phyloP scores from a whole-genome alignment of 2,888 invertebrate species.

The Hecatera dysodea region DNA sequence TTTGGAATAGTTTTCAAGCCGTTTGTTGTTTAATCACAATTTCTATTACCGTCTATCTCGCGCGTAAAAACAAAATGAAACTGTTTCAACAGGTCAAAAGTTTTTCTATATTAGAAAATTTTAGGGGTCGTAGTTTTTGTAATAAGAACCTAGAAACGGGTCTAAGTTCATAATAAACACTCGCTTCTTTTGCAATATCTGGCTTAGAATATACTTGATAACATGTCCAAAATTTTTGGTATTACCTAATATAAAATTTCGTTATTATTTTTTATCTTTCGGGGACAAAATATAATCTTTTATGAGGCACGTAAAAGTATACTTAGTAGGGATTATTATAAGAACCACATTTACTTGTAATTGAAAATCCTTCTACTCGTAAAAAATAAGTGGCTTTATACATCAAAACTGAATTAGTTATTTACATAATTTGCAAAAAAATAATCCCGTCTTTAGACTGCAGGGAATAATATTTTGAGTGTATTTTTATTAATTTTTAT shows the following conservation, averaged over 20 bases:
- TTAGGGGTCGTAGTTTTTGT: neutral
- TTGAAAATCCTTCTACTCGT: neutral
- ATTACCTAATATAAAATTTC: neutral
- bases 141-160: constrained; percentile 4
- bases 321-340: constrained; percentile 4
- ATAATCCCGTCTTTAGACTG: neutral
- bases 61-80: too few species aligned
- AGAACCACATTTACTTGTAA: neutral
- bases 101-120: neutral
- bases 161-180: neutral
- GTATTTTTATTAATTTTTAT: neutral
- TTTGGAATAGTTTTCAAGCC: too few species aligned
- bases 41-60: too few species aligned
- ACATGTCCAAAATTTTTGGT: neutral
- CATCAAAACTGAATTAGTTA: neutral
- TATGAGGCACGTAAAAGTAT: constrained; percentile 11
- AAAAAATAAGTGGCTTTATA: neutral
- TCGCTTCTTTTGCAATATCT: constrained; percentile 3
- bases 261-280: constrained; percentile 6
- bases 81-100: neutral
- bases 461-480: neutral
- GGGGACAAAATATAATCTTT: neutral
- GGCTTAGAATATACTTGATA: neutral
- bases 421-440: neutral
- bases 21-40: too few species aligned